These are phyloP conservation scores for Calidris pugnax DNA, from an alignment of 2,113 vertebrate genomes.

Conservation along the genomic window DNA sequence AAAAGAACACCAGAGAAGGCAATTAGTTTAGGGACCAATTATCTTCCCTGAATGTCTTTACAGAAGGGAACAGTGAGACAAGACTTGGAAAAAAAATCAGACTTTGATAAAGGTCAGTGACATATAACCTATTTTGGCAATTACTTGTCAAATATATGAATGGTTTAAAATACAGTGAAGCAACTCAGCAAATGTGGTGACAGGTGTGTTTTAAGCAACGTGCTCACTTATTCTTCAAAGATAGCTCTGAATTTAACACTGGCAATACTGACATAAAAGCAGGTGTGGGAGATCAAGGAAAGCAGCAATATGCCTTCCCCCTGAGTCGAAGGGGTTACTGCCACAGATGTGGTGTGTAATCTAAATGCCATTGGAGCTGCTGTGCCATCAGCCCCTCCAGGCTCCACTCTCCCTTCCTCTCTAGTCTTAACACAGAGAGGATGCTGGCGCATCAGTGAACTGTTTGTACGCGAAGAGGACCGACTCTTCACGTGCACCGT, in stretches of 20 bases:
- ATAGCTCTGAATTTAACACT: neutral
- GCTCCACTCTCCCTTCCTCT: neutral
- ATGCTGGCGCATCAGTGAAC: neutral
- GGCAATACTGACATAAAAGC: neutral
- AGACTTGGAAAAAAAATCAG: conserved; percentile 7
- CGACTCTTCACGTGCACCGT: rapidly evolving
- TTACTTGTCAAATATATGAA: conserved; percentile 48
- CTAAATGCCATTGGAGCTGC: neutral
- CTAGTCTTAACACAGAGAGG: rapidly evolving
- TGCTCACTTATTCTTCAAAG: neutral
- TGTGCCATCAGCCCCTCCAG: neutral
- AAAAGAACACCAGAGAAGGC: neutral
- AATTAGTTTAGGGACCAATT: conserved; percentile 61
- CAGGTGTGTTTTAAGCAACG: neutral
- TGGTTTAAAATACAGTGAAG: conserved; percentile 16
- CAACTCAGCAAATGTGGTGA: neutral
- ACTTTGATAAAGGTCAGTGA: conserved; percentile 68
- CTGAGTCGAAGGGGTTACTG: neutral
- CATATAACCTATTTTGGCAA: conserved; percentile 54
- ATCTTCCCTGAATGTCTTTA: conserved; percentile 40
- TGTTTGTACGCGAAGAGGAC: rapidly evolving
- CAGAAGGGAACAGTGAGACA: neutral
- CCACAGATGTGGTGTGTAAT: neutral
- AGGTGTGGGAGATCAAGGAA: neutral
- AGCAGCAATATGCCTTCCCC: neutral